Base-by-base conservation (phyloP, 1,140 invertebrate species). In the Drosophila lacteicornis region DNA sequence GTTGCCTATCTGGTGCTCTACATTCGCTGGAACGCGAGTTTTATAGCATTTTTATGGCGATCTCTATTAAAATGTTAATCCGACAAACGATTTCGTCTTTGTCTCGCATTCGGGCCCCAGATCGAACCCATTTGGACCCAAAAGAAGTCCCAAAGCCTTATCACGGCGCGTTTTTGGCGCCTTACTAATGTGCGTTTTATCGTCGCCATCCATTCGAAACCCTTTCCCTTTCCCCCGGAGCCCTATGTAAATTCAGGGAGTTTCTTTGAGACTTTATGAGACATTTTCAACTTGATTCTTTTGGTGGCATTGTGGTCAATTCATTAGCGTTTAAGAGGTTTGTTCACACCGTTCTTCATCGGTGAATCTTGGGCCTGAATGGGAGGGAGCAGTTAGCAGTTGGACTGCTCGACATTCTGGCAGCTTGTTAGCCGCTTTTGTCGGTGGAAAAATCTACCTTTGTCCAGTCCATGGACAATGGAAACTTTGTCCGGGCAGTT, bases 31-130 rank as follows among this genome's bases (percentile, higher is more conserved):
- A 76, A 51, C 57, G 47, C 67, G 65, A 40, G 38, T 80, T 87
- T 87, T 87, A 87, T 88, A 27, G 80, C 67, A 63, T 78, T 83
- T 88, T 88, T 87, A 87, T 80, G 62, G 53, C 65, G 57, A 60
- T 62, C 71, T 87, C 84, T 88, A 87, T 87, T 83, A 87, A 87
- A 88, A 87, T 83, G 83, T 87, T 84, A 87, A 87, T 83, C 84
- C 65, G 50, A 47, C 61, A 62, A 62, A 51, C 75, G 75, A 45
- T 77, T 70, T 67, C 63, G 62, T 55, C 80, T 76, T 83, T 86
- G 79, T 82, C 43, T 38, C 38, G 53, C 40, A 22, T 38, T 36
- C 15, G 43, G 77, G 73, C 76, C 50, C 67, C 55, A 59, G 80
- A 82, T 80, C 71, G 47, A 49, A 33, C 50, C 67, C 77, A 88